Evolutionary conservation across 2,113 vertebrate genomes (phyloP), one percentile per base, ranked within the genome.

Genomic region (Peromyscus leucopus): DNA sequence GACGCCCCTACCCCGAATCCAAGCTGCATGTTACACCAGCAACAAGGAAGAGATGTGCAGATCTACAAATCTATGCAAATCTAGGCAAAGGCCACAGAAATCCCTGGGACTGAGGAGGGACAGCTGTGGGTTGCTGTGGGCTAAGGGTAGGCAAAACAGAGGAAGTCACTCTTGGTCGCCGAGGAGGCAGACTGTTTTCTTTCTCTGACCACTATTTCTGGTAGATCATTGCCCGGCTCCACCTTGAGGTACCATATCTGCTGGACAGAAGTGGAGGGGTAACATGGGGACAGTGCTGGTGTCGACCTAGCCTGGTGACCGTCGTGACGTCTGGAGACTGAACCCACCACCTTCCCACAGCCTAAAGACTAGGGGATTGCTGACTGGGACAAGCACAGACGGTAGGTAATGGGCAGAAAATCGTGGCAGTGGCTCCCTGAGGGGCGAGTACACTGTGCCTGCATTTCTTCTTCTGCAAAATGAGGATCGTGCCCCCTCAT

Each of bases 391-490:
- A 28, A 42, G 16, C 19, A 21, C 36, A 72, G 39, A 7, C 1
- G 80, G 28, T 24, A 55, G 22, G 1, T 69, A 63, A 72, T 31
- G 2, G 86, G 16, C 55, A 55, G 86, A 86, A 19, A 36, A 59
- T 36, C 11, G 16, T 15, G 13, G 11, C 13, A 24, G 21, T 21
- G 61, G 51, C 4, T 78, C 48, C 61, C 75, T 72, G 61, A 55
- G 46, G 61, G 31, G 13, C 7, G 78, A 61, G 71, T 5, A 61
- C 22, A 39, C 24, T 3, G 13, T 83, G 93, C 26, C 42, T 89
- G 36, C 51, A 28, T 91, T 57, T 89, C 71, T 72, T 92, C 63
- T 89, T 42, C 46, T 69, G 69, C 31, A 42, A 95, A 89, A 57
- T 71, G 17, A n/a, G 21, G 16, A 19, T 22, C 33, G 28, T 51